Base-by-base conservation (phyloP, 2,797 vertebrate species). In the Epinephelus awoara region DNA sequence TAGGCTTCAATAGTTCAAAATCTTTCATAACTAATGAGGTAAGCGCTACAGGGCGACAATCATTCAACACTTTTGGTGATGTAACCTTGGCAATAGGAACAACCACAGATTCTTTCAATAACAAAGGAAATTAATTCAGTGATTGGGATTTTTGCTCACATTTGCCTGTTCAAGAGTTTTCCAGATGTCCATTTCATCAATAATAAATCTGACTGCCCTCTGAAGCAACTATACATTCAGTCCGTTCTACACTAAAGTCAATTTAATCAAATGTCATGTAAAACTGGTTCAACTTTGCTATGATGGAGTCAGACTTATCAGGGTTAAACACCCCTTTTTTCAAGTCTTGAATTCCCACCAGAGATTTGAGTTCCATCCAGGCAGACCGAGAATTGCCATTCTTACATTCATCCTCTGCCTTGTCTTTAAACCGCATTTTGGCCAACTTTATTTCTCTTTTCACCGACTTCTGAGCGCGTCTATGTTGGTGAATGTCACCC, bases 351-450 rank as follows among this genome's bases (percentile, higher is more conserved):
- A 38, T 59, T 12, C 29, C 57, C 6, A 38, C 10, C 10, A 68
- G 58, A 49, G 67, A 29, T 44, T 49, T 70, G 44, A 70, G 58
- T 14, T 21, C 29, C 3, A 23, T 72, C 49, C 49, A 63, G 23
- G 17, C 15, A 9, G 17, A 25, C 5, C 44, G 4, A 25, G 46
- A 59, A 25, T 52, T 61, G 19, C 57, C 47, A 72, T 38, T 61
- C n/a, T 52, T 14, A 27, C 29, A 12, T 55, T 73, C 13, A 47
- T 55, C 40, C 21, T 52, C 51, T 54, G n/a, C 3, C 51, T 54
- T 54, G 12, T 23, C 51, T 54, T 54, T 14, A 25, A 54, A 54
- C 10, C 0, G 4, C 51, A 52, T 54, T 54, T 25, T 25, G 21
- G 51, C 11, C 51, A 54, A 9, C n/a, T 58, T 58, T 11, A 57